Evolutionary conservation across 2,888 invertebrate genomes (phyloP), one percentile per base, ranked within the genome.

Genomic region (Drosophila limbata): DNA sequence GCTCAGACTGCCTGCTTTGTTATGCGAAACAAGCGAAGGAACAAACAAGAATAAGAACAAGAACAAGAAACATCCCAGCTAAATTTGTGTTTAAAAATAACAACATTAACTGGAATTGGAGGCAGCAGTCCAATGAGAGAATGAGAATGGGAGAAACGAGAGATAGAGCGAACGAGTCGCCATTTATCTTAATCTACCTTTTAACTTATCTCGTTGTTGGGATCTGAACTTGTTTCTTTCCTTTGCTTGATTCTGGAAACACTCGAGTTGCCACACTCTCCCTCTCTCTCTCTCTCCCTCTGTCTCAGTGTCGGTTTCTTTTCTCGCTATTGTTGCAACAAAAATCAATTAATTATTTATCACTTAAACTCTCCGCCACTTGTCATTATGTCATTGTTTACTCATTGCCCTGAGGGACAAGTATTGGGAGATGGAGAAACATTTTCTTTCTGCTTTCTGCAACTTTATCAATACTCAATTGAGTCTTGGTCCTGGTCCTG

Each of bases 301-400:
- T 25, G 25, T 25, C 25, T 25, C 25, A 25, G 25, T 28, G 28
- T 28, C 8, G 28, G 57, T 11, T 56, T 37, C 25, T 42, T 4
- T 19, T 21, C 39, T 55, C 39, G 25, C 67, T 72, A 77, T 85
- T 88, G 89, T 86, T 89, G 88, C 88, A 84, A 85, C 88, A 89
- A 87, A 90, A 91, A 91, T 91, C 91, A 91, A 91, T 91, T 91
- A 91, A 91, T 91, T 91, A 91, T 91, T 91, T 91, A 91, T 91
- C 91, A 89, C 91, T 91, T 91, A 91, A 91, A 91, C 91, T 90
- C 91, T 89, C 90, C 89, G 88, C 87, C 90, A 89, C 91, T 91
- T 91, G 91, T 91, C 91, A 91, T 91, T 91, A 90, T 91, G 91
- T 90, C 91, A 91, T 91, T 91, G 91, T 90, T 91, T 91, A 88